A percentile compares a stretch with the other conserved stretches of the same genome.
Conservation (phyloP, 2,797 vertebrate species). For the Rhinoraja longicauda region DNA sequence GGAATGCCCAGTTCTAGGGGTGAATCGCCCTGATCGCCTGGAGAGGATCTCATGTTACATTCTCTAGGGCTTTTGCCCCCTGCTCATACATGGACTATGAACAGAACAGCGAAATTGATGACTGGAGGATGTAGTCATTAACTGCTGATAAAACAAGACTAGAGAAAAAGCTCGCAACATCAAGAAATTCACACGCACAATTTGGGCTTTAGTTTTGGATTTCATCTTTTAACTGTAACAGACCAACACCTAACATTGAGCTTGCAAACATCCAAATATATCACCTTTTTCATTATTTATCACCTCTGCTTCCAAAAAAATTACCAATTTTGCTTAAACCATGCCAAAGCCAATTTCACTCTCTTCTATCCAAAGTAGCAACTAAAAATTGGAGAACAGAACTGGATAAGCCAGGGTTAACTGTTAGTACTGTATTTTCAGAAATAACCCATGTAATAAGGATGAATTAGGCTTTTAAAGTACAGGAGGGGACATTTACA, state of each 20-base stretch:
- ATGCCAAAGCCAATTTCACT: neutral
- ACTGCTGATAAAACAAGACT: too few species aligned
- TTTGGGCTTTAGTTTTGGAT: neutral
- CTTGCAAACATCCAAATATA: neutral
- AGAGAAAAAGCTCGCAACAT: neutral
- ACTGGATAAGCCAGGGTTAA: neutral
- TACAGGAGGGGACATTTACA: neutral
- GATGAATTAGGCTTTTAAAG: neutral
- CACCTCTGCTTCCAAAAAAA: too few species aligned
- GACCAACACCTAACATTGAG: neutral
- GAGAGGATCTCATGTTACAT: neutral
- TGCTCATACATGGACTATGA: neutral
- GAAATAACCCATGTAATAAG: neutral
- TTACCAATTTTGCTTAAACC: neutral
- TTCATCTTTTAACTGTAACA: too few species aligned
- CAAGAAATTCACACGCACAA: neutral
- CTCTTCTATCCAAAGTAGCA: neutral
- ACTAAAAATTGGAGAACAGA: neutral
- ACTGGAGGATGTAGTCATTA: neutral
- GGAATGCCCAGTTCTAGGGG: too few species aligned
- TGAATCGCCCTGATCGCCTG: neutral
- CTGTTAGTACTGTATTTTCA: slow-evolving; percentile 6
- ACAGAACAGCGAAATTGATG: neutral
- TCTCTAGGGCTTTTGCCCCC: neutral
- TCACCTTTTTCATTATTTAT: too few species aligned